These are phyloP conservation scores for Callospermophilus lateralis DNA, from an alignment of 2,113 vertebrate species.

Conservation along the genomic window DNA sequence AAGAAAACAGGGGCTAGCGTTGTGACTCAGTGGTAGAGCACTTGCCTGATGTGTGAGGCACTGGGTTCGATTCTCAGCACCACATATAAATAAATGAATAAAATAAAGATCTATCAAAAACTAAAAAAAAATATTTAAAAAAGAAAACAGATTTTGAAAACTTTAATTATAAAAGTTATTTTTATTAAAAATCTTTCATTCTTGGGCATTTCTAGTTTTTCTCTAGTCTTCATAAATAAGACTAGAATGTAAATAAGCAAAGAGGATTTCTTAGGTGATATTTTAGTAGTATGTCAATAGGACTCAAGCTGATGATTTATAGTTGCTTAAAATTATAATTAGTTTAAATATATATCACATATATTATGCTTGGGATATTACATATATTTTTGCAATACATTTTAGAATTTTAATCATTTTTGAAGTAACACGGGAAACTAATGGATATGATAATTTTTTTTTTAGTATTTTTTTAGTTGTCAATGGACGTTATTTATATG, in stretches of 20 bases:
- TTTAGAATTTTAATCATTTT: constrained; percentile 22
- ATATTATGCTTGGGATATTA: neutral
- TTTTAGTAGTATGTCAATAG: constrained; percentile 43
- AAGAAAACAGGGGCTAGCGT: constrained; percentile 22
- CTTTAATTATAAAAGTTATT: constrained; percentile 45
- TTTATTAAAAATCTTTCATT: constrained; percentile 46
- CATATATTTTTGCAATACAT: constrained; percentile 23
- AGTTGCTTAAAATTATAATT: constrained; percentile 50
- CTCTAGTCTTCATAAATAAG: constrained; percentile 37
- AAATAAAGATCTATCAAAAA: no score
- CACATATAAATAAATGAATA: no score
- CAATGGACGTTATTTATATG: no score
- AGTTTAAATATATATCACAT: constrained; percentile 12
- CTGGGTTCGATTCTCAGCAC: no score
- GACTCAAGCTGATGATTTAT: neutral
- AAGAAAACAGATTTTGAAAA: constrained; percentile 49
- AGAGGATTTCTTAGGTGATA: neutral
- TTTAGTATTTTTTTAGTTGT: no score
- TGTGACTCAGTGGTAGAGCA: no score
- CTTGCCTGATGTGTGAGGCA: no score
- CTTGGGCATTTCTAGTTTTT: constrained; percentile 54
- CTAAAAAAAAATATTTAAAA: neutral
- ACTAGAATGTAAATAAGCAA: constrained; percentile 25
- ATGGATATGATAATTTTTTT: neutral
- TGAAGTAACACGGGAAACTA: constrained; percentile 31